Conservation (phyloP, 2,113 vertebrate genomes). For the Neolamprologus toae region DNA sequence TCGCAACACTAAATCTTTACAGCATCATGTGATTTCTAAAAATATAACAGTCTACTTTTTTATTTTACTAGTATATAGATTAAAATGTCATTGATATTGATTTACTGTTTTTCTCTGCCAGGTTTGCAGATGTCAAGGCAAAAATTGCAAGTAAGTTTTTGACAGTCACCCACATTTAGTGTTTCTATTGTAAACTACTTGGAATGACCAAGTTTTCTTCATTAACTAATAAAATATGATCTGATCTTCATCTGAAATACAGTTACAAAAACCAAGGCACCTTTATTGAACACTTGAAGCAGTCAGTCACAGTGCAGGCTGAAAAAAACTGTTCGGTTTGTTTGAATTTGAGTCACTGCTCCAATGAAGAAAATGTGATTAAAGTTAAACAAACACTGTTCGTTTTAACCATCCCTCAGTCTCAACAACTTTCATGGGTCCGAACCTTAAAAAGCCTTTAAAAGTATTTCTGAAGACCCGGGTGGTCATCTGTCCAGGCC, state of each 20-base stretch:
- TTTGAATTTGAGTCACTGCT: not conserved
- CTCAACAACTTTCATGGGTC: not conserved
- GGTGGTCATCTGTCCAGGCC: not conserved
- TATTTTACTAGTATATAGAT: not conserved
- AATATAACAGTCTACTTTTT: not conserved
- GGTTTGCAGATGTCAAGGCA: constrained; percentile 98
- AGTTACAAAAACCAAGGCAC: not conserved
- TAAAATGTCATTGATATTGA: not conserved
- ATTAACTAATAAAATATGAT: not conserved
- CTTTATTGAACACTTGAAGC: not conserved
- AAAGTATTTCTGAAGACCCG: not conserved
- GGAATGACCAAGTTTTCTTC: not conserved
- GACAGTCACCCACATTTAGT: not conserved
- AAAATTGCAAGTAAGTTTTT: constrained; percentile 96
- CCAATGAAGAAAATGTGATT: not conserved
- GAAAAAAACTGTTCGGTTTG: not conserved
- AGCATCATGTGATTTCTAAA: not conserved
- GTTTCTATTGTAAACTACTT: not conserved
- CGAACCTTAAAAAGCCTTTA: not conserved
- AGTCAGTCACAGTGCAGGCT: not conserved
- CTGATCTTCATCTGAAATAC: not conserved
- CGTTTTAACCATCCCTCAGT: not conserved
- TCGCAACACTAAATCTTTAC: not conserved
- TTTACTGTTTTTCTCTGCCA: constrained; percentile 61
- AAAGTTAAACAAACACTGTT: not conserved